Conservation (phyloP, 92 coral and sea anemone species). For the Zoanthus sansibaricus region DNA sequence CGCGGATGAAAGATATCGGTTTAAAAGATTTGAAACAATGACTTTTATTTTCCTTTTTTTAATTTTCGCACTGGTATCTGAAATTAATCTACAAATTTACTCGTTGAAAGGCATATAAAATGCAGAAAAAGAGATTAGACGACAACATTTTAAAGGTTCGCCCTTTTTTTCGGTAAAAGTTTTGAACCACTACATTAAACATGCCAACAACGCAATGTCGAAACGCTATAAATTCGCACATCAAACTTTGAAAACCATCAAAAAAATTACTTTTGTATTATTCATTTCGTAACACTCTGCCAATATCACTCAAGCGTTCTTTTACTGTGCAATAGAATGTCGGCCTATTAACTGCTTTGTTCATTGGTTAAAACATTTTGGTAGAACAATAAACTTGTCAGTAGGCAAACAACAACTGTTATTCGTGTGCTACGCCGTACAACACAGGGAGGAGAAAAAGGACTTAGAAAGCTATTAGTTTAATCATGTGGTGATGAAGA, state of each 20-base stretch:
- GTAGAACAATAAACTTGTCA: conserved; percentile 42
- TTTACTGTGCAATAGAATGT: conserved; percentile 38
- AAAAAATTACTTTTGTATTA: conserved; percentile 22
- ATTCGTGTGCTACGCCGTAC: conserved; percentile 12
- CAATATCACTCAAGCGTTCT: conserved; percentile 48
- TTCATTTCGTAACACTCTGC: conserved; percentile 15
- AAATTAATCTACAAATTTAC: not conserved
- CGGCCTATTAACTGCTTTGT: conserved; percentile 39
- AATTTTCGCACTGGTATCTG: conserved; percentile 9
- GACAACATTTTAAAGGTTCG: not conserved
- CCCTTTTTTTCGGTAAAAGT: not conserved
- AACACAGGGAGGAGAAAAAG: conserved; percentile 39
- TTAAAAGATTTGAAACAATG: not conserved
- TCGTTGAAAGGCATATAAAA: not conserved
- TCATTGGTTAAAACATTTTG: conserved; percentile 44
- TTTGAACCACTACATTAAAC: not conserved
- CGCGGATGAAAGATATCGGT: conserved; percentile 2
- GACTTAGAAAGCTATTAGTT: not conserved
- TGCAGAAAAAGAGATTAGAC: not conserved
- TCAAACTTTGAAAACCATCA: not conserved
- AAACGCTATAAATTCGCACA: not conserved
- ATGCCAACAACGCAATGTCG: not conserved
- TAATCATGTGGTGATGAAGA: conserved; percentile 29
- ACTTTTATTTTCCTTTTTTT: not conserved
- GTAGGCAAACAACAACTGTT: conserved; percentile 19